These are phyloP conservation scores for Corvus moneduloides DNA, from an alignment of 2,113 vertebrate species.

Conservation along the genomic window DNA sequence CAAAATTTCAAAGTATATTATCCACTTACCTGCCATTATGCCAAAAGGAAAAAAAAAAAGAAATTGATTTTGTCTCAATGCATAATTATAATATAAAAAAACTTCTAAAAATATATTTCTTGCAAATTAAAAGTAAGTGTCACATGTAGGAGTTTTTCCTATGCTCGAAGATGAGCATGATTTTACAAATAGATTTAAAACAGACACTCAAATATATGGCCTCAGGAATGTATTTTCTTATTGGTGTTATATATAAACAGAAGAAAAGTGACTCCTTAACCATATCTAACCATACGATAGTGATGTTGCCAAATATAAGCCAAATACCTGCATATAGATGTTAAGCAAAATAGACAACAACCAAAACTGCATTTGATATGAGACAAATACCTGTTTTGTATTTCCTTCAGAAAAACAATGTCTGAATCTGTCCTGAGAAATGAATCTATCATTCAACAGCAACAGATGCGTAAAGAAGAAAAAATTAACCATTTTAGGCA, in stretches of 20 bases:
- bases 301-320: not conserved
- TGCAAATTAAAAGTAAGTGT: not conserved
- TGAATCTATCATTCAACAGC: constrained; percentile 67
- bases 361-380: not conserved
- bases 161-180: not conserved
- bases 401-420: constrained; percentile 69
- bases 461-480: constrained; percentile 70
- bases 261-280: not conserved
- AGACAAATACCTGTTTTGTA: not conserved
- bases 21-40: not conserved
- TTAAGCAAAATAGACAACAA: not conserved
- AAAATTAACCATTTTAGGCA: constrained; percentile 80
- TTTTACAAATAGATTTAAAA: not conserved
- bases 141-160: not conserved
- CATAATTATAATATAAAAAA: not conserved
- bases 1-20: not conserved
- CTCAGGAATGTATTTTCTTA: not conserved
- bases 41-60: not conserved
- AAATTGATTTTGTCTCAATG: not conserved
- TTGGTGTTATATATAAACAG: not conserved
- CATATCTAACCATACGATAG: not conserved
- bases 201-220: not conserved
- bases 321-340: not conserved
- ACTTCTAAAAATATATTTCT: not conserved
- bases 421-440: constrained; percentile 67